A percentile compares a stretch with the other conserved stretches of the same genome.
Conservation (phyloP, 2,888 invertebrate genomes). For the Macrophya annulata region DNA sequence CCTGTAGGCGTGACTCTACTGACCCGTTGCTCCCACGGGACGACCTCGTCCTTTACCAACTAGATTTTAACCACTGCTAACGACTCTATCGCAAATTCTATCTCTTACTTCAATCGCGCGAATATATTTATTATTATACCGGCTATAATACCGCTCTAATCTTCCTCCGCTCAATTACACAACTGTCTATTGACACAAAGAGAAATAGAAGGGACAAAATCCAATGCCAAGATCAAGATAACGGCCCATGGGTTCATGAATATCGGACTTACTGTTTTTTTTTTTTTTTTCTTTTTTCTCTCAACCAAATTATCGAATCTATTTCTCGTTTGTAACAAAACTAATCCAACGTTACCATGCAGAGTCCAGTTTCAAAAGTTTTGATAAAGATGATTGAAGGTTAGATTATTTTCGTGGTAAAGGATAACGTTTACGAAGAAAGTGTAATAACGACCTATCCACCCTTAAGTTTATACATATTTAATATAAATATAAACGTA, state of each 20-base stretch:
- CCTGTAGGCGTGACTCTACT: slow-evolving; percentile 69
- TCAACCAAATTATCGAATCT: neutral
- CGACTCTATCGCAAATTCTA: slow-evolving; percentile 49
- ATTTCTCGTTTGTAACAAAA: neutral
- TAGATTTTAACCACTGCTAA: slow-evolving; percentile 54
- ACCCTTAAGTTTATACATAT: slow-evolving; percentile 10
- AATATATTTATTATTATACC: slow-evolving; percentile 44
- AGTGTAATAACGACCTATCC: slow-evolving; percentile 27
- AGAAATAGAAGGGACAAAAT: neutral
- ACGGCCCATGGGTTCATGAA: neutral
- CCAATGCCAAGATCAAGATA: slow-evolving; percentile 27
- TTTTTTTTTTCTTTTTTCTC: neutral
- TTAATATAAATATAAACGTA: slow-evolving; percentile 14
- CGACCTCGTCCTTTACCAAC: slow-evolving; percentile 66
- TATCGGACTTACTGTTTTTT: neutral
- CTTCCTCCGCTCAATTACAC: slow-evolving; percentile 30
- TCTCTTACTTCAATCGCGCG: slow-evolving; percentile 4
- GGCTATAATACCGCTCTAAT: slow-evolving; percentile 10
- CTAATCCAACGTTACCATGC: too few relatives aligned
- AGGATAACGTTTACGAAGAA: neutral
- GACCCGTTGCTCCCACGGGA: slow-evolving; percentile 74
- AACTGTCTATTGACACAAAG: neutral
- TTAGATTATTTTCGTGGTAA: neutral
- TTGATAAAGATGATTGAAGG: neutral
- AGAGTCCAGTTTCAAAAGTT: neutral